Percentiles rank a stretch among this genome's conserved stretches.
Evolutionary conservation across 2,888 invertebrate species (phyloP).

Genomic region (Encarsia formosa): DNA sequence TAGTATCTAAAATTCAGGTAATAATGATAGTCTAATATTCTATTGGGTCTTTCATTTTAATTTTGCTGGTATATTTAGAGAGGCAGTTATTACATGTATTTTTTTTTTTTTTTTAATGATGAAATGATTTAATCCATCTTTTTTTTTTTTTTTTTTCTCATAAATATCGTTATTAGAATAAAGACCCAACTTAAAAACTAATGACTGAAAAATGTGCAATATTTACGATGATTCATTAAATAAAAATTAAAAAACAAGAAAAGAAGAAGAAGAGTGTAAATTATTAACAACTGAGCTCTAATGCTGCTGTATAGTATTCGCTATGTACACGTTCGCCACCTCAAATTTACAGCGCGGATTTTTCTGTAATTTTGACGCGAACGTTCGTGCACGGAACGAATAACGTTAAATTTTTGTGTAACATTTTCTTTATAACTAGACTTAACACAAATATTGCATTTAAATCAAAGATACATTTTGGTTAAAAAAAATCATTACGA

Average conservation of each 20-base stretch:
- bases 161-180: not conserved
- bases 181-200: conserved; percentile 13
- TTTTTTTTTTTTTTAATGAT: not conserved
- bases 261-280: conserved; percentile 3
- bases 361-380: too few species aligned
- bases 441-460: not conserved
- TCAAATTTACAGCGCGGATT: too few species aligned
- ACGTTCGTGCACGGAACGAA: too few species aligned
- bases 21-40: conserved; percentile 2
- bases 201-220: conserved; percentile 17
- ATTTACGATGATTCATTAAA: conserved; percentile 1
- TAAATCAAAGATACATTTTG: too few species aligned
- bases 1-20: not conserved
- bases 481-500: too few species aligned
- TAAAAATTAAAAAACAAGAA: conserved; percentile 1
- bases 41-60: conserved; percentile 1
- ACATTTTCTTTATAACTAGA: conserved; percentile 5
- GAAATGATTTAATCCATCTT: not conserved
- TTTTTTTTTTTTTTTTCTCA: not conserved
- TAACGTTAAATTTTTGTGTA: conserved; percentile 1
- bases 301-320: too few species aligned
- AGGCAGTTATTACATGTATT: conserved; percentile 10
- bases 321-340: too few species aligned
- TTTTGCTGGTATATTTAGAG: conserved; percentile 12
- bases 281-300: conserved; percentile 5